Evolutionary conservation across 2,797 vertebrate species (phyloP).

Genomic region (Sternarchorhynchus goeldii): DNA sequence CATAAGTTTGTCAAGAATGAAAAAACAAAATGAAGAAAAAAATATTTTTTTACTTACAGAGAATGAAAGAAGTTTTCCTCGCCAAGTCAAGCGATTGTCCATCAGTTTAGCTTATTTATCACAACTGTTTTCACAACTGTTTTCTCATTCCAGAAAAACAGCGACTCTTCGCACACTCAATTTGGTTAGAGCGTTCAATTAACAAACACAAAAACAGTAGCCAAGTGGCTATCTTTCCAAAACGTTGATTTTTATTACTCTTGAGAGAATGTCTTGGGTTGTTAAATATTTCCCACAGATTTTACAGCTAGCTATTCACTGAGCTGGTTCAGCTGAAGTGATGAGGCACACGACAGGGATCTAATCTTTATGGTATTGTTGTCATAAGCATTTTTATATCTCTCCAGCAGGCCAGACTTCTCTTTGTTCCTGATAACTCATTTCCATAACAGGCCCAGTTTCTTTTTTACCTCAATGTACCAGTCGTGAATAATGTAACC

Average conservation of each 20-base stretch:
- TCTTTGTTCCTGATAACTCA: slow-evolving; percentile 39
- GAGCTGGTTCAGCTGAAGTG: slow-evolving; percentile 44
- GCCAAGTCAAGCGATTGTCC: not conserved
- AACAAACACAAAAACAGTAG: slow-evolving; percentile 18
- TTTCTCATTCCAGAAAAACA: not conserved
- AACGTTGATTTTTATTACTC: slow-evolving; percentile 33
- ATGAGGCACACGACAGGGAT: slow-evolving; percentile 44
- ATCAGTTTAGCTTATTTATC: not conserved
- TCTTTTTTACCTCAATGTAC: slow-evolving; percentile 34
- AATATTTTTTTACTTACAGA: too few species aligned
- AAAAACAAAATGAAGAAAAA: not conserved
- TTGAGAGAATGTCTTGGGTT: slow-evolving; percentile 11
- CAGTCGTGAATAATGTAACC: not conserved
- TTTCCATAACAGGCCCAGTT: slow-evolving; percentile 20
- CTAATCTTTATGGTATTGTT: slow-evolving; percentile 43
- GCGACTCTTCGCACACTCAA: not conserved
- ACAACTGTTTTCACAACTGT: not conserved
- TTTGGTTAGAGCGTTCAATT: slow-evolving; percentile 11
- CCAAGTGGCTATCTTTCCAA: slow-evolving; percentile 11
- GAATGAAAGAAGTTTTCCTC: not conserved
- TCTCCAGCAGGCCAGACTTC: slow-evolving; percentile 18
- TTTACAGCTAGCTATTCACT: not conserved
- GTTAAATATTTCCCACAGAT: slow-evolving; percentile 24
- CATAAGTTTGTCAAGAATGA: not conserved
- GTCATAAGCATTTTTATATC: slow-evolving; percentile 47